These are phyloP conservation scores for Probaryconus sp. DNA, from an alignment of 1,140 invertebrate genomes.

Conservation along the genomic window DNA sequence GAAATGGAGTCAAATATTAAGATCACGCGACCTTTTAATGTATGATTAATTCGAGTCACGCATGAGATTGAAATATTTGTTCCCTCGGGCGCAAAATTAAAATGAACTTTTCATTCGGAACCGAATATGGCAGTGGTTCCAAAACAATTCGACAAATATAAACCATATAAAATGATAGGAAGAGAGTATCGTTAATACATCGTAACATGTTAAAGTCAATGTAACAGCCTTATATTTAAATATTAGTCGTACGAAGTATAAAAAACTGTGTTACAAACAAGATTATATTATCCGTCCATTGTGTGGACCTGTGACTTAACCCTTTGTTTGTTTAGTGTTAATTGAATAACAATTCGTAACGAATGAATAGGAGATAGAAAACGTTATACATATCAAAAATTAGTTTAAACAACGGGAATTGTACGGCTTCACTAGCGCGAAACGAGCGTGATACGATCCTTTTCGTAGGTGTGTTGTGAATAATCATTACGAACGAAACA, in stretches of 20 bases:
- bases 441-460: not conserved
- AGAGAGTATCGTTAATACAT: too few relatives aligned
- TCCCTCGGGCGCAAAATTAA: not conserved
- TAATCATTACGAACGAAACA: constrained; percentile 1
- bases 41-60: constrained; percentile 8
- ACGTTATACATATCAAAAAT: constrained; percentile 8
- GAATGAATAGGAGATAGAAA: not conserved
- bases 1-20: not conserved
- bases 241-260: too few relatives aligned
- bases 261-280: too few relatives aligned
- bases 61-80: not conserved
- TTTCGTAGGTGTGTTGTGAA: not conserved
- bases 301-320: too few relatives aligned
- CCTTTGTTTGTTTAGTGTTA: constrained; percentile 12
- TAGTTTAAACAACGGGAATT: not conserved
- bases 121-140: too few relatives aligned
- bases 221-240: too few relatives aligned
- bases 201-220: too few relatives aligned
- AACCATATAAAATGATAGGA: too few relatives aligned
- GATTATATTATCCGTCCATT: too few relatives aligned
- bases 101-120: not conserved
- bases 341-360: not conserved
- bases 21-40: constrained; percentile 7
- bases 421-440: not conserved
- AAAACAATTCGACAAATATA: too few relatives aligned